Evolutionary conservation across 2,888 invertebrate species (phyloP).

Genomic region (Pteria penguin): DNA sequence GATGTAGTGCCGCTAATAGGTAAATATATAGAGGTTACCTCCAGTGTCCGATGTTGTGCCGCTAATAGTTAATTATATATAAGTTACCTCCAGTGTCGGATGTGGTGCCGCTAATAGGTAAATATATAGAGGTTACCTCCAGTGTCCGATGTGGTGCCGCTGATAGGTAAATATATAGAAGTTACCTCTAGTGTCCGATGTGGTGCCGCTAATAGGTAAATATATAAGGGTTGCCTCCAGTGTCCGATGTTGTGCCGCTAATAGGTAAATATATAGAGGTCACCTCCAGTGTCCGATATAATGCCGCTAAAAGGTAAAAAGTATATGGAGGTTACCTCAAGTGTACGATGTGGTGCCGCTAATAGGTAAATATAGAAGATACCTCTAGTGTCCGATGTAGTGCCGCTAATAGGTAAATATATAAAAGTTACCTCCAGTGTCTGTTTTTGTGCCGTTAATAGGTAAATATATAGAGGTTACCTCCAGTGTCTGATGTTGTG

Average conservation of each 20-base stretch:
- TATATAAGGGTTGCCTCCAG: slow-evolving; percentile 83
- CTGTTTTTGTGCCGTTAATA: slow-evolving; percentile 82
- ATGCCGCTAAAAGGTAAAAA: too few relatives aligned
- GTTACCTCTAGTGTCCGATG: too few relatives aligned
- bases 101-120: slow-evolving; percentile 82
- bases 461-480: slow-evolving; percentile 82
- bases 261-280: slow-evolving; percentile 81
- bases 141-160: slow-evolving; percentile 82
- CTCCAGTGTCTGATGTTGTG: slow-evolving; percentile 82
- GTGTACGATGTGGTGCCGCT: slow-evolving; percentile 83
- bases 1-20: slow-evolving; percentile 83
- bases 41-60: too few relatives aligned
- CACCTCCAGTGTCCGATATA: too few relatives aligned
- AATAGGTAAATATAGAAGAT: slow-evolving; percentile 82
- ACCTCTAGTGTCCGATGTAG: slow-evolving; percentile 83
- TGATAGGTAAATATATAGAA: slow-evolving; percentile 81
- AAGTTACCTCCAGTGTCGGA: slow-evolving; percentile 83
- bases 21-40: too few relatives aligned
- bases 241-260: slow-evolving; percentile 82
- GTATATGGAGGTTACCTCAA: slow-evolving; percentile 83
- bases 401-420: slow-evolving; percentile 82
- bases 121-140: slow-evolving; percentile 82
- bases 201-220: too few relatives aligned
- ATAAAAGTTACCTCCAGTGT: slow-evolving; percentile 83
- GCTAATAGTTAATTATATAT: too few relatives aligned